Conservation (phyloP, 2,113 vertebrate species). For the Corythornis madagascariensis region DNA sequence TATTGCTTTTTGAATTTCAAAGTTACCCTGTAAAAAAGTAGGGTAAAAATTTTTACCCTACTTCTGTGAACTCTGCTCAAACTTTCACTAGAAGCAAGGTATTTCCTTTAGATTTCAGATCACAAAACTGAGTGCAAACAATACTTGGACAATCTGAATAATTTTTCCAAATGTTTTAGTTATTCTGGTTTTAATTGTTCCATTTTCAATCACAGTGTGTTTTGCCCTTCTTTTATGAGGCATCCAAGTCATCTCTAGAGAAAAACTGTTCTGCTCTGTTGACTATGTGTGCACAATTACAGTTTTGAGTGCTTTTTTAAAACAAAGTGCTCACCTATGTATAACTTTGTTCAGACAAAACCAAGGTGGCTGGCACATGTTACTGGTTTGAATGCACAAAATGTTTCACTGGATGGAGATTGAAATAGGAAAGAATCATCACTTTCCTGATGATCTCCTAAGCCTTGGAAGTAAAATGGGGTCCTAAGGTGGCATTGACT, state of each 20-base stretch:
- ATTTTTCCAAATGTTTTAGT: background rate
- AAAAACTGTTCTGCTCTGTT: background rate
- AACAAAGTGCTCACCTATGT: rapidly evolving
- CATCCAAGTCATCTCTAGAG: background rate
- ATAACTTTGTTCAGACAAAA: background rate
- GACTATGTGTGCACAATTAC: background rate
- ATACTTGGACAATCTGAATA: background rate
- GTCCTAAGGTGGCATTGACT: background rate
- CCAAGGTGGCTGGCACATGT: background rate
- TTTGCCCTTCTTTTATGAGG: background rate
- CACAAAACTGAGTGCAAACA: background rate
- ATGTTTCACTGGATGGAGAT: rapidly evolving
- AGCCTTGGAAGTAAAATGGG: background rate
- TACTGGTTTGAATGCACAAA: background rate
- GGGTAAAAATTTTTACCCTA: background rate
- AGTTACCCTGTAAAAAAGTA: background rate
- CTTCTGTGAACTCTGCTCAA: background rate
- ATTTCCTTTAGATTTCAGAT: background rate
- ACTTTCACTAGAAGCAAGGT: background rate
- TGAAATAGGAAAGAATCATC: background rate
- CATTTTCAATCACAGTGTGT: background rate
- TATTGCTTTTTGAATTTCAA: background rate
- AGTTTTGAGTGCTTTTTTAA: background rate
- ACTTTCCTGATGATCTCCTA: background rate
- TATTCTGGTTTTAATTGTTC: background rate